phyloP scores from a whole-genome alignment of 2,888 invertebrate genomes.

The Limnephilus lunatus region DNA sequence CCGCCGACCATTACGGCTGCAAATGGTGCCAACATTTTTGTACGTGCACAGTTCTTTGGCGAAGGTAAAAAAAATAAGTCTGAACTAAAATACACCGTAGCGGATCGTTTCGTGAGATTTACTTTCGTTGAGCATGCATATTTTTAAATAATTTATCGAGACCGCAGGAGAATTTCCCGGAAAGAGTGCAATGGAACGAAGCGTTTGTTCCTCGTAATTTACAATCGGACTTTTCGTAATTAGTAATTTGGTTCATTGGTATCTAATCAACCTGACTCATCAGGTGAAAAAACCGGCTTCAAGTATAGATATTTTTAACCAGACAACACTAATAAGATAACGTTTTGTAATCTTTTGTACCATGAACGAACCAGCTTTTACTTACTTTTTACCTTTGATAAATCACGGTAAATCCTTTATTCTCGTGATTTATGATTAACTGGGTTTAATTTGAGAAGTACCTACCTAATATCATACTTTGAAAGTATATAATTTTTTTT shows the following conservation, averaged over 20 bases:
- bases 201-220: constrained; percentile 27
- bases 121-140: constrained; percentile 53
- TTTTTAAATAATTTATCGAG: constrained; percentile 53
- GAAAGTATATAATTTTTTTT: not conserved
- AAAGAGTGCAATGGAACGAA: constrained; percentile 50
- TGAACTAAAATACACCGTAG: constrained; percentile 52
- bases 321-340: not conserved
- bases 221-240: constrained; percentile 9
- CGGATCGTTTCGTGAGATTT: constrained; percentile 59
- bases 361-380: not conserved
- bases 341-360: not conserved
- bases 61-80: constrained; percentile 38
- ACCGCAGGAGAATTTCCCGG: constrained; percentile 54
- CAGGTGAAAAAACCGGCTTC: not conserved
- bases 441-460: not conserved
- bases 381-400: not conserved
- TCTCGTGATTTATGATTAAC: not conserved
- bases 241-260: not conserved
- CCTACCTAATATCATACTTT: not conserved
- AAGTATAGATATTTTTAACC: not conserved
- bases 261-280: not conserved
- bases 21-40: constrained; percentile 57
- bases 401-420: not conserved
- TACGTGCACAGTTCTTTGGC: constrained; percentile 42
- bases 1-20: constrained; percentile 52